Conservation (phyloP, 2,113 vertebrate species). For the Bostrychus sinensis region DNA sequence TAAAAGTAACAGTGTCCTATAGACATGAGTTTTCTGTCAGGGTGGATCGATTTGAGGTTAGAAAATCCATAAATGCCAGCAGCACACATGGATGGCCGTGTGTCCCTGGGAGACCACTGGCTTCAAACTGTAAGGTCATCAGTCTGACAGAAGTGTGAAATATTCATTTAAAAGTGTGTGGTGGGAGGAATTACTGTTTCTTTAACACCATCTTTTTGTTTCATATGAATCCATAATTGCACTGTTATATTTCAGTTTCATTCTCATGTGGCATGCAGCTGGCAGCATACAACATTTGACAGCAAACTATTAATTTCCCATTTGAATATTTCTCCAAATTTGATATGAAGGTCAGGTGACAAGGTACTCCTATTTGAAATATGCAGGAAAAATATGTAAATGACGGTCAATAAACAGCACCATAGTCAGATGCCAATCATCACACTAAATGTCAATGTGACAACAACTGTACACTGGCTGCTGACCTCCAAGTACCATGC, state of each 20-base stretch:
- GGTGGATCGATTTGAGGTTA: not conserved
- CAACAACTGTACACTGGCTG: constrained; percentile 26
- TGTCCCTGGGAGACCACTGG: constrained; percentile 17
- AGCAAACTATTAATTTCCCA: constrained; percentile 28
- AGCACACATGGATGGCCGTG: not conserved
- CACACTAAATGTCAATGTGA: constrained; percentile 60
- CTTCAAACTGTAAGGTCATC: constrained; percentile 45
- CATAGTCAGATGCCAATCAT: constrained; percentile 52
- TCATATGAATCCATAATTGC: not conserved
- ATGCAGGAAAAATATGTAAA: constrained; percentile 32
- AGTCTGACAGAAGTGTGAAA: constrained; percentile 51
- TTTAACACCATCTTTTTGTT: not conserved
- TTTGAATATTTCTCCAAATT: constrained; percentile 26
- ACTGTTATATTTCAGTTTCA: not conserved
- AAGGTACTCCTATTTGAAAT: constrained; percentile 38
- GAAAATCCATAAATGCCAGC: not conserved
- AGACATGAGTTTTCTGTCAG: not conserved
- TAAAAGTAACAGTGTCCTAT: not conserved
- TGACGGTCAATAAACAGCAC: constrained; percentile 26
- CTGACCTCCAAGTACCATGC: constrained; percentile 21
- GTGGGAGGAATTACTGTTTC: constrained; percentile 21
- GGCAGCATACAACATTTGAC: constrained; percentile 41
- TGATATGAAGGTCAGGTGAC: constrained; percentile 42
- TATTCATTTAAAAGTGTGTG: constrained; percentile 54
- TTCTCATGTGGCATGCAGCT: not conserved